Conservation (phyloP, 2,113 vertebrate species). For the Tyto alba region DNA sequence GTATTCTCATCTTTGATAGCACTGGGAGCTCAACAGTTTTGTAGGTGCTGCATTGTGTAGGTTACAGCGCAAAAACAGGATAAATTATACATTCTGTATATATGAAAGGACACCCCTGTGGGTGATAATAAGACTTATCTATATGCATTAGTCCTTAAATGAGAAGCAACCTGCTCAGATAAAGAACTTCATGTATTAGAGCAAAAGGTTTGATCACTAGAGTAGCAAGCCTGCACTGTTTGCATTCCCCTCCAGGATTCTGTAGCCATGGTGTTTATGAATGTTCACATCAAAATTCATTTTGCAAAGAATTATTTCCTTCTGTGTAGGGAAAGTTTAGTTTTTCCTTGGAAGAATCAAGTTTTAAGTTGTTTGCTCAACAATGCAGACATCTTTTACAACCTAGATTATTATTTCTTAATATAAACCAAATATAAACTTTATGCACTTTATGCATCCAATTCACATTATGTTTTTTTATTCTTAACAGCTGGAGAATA, state of each 20-base stretch:
- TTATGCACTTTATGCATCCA: not conserved
- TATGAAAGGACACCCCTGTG: not conserved
- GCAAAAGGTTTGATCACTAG: not conserved
- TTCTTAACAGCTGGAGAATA: not conserved
- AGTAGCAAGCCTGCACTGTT: not conserved
- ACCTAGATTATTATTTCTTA: not conserved
- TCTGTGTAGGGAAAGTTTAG: not conserved
- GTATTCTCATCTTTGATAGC: not conserved
- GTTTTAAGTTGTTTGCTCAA: not conserved
- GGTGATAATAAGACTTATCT: not conserved
- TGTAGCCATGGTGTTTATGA: not conserved
- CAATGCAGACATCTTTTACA: not conserved
- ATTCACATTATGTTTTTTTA: not conserved
- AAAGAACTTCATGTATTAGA: not conserved
- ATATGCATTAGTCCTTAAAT: not conserved
- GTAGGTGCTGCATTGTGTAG: not conserved
- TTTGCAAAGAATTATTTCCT: not conserved
- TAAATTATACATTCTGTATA: not conserved
- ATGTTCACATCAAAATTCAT: not conserved
- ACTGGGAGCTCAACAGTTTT: not conserved
- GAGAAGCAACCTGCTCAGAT: not conserved
- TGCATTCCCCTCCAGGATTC: not conserved
- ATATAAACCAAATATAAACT: not conserved
- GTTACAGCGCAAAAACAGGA: not conserved
- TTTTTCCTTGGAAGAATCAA: not conserved